A percentile compares a stretch with the other conserved stretches of the same genome.
phyloP scores from a whole-genome alignment of 2,888 invertebrate genomes.

The Platycheirus rosarum region DNA sequence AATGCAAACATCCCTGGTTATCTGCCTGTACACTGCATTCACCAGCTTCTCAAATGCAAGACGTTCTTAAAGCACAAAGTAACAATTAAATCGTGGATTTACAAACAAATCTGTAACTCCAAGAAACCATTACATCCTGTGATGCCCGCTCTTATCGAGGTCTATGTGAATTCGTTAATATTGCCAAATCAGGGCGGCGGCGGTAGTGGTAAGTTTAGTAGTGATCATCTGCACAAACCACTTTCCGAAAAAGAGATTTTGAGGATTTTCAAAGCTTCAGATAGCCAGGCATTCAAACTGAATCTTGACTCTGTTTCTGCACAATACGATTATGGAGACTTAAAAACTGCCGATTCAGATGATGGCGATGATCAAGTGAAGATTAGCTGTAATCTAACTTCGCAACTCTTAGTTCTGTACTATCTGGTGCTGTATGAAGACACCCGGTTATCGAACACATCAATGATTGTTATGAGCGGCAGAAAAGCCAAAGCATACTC shows the following conservation, averaged over 20 bases:
- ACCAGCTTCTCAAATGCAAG: slow-evolving; percentile 95
- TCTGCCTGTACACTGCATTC: slow-evolving; percentile 97
- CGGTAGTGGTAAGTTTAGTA: slow-evolving; percentile 79
- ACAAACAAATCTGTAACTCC: slow-evolving; percentile 94
- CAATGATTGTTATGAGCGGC: slow-evolving; percentile 86
- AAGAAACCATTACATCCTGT: slow-evolving; percentile 96
- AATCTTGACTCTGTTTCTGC: slow-evolving; percentile 74
- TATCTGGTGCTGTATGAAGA: slow-evolving; percentile 97
- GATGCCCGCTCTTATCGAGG: slow-evolving; percentile 95
- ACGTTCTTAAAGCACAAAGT: slow-evolving; percentile 98
- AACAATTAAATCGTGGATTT: slow-evolving; percentile 98
- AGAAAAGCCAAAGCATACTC: slow-evolving; percentile 93
- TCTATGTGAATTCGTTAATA: slow-evolving; percentile 96
- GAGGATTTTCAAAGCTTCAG: slow-evolving; percentile 90
- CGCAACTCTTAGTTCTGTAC: slow-evolving; percentile 94
- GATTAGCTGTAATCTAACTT: slow-evolving; percentile 86
- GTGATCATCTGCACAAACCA: slow-evolving; percentile 94
- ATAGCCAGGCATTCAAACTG: slow-evolving; percentile 78
- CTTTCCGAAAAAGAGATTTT: slow-evolving; percentile 95
- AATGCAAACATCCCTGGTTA: slow-evolving; percentile 95
- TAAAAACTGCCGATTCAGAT: slow-evolving; percentile 82
- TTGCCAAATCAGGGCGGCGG: slow-evolving; percentile 83
- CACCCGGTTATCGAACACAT: slow-evolving; percentile 89
- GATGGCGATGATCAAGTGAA: slow-evolving; percentile 84
- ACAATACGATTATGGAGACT: slow-evolving; percentile 83